Evolutionary conservation across 2,113 vertebrate species (phyloP).

Genomic region (Danionella cerebrum): DNA sequence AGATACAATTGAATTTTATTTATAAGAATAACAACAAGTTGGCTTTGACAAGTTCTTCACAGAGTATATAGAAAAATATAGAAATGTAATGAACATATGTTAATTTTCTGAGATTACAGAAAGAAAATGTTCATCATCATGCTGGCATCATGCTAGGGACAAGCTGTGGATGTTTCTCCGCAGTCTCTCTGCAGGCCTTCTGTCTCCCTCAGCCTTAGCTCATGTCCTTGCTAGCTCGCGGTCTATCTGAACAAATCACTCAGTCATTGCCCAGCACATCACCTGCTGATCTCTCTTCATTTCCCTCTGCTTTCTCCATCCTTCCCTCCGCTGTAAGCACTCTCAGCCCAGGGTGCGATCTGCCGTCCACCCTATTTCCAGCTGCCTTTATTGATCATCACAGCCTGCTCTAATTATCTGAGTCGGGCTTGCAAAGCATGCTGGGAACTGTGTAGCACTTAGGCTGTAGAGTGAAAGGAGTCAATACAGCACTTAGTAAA

Average conservation of each 20-base stretch:
- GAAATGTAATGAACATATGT: too few species aligned
- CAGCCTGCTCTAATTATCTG: constrained; percentile 50
- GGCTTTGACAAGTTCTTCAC: too few species aligned
- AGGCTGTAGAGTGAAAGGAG: constrained; percentile 13
- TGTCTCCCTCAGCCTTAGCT: constrained; percentile 14
- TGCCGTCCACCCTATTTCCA: constrained; percentile 53
- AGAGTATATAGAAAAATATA: too few species aligned
- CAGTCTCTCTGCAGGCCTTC: constrained; percentile 14
- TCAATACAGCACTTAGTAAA: constrained; percentile 29
- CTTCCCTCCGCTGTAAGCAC: constrained; percentile 43
- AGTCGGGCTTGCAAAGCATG: constrained; percentile 59
- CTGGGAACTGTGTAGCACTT: constrained; percentile 44
- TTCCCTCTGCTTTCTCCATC: constrained; percentile 45
- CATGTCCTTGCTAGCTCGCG: constrained; percentile 41
- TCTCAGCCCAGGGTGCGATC: constrained; percentile 58
- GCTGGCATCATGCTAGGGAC: neutral
- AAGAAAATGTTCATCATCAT: too few species aligned
- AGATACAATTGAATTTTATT: too few species aligned
- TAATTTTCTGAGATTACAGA: too few species aligned
- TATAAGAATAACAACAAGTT: too few species aligned
- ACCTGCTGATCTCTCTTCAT: constrained; percentile 30
- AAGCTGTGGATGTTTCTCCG: constrained; percentile 14
- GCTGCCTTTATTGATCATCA: constrained; percentile 57
- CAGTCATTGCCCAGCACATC: constrained; percentile 41
- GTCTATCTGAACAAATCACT: constrained; percentile 56